These are phyloP conservation scores for Calliphora vicina DNA, from an alignment of 1,140 invertebrate genomes.

Conservation along the genomic window DNA sequence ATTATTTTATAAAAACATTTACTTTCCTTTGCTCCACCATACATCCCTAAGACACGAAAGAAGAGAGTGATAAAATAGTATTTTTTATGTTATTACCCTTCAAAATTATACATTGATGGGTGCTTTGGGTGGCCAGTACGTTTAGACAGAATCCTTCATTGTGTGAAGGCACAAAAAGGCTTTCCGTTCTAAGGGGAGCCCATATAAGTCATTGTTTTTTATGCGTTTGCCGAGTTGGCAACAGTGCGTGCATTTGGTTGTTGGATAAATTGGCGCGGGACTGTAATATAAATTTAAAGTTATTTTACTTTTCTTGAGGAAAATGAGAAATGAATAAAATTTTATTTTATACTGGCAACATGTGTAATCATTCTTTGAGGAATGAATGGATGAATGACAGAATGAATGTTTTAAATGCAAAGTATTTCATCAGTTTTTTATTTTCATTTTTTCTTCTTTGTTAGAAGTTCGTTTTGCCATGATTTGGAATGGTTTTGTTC, in stretches of 20 bases:
- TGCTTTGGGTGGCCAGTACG: background rate
- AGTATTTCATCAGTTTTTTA: conserved; percentile 17
- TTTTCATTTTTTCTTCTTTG: background rate
- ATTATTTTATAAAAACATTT: too few species aligned
- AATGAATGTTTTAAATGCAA: background rate
- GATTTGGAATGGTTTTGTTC: background rate
- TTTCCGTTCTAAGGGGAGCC: background rate
- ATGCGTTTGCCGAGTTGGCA: conserved; percentile 19
- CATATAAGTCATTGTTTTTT: conserved; percentile 30
- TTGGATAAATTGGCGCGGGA: background rate
- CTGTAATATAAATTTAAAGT: conserved; percentile 62
- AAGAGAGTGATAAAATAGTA: background rate
- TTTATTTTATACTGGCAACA: conserved; percentile 62
- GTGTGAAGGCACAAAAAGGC: background rate
- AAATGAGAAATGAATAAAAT: conserved; percentile 56
- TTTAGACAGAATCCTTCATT: background rate
- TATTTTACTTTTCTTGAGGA: conserved; percentile 51
- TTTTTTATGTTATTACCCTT: conserved; percentile 2
- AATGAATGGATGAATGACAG: background rate
- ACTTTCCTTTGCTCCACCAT: background rate
- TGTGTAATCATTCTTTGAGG: conserved; percentile 54
- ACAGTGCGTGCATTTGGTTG: background rate
- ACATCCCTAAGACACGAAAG: background rate
- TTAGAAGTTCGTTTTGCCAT: background rate
- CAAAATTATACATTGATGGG: background rate